A percentile compares a stretch with the other conserved stretches of the same genome.
Evolutionary conservation across 2,888 invertebrate genomes (phyloP).

Genomic region (Philonicus albiceps): DNA sequence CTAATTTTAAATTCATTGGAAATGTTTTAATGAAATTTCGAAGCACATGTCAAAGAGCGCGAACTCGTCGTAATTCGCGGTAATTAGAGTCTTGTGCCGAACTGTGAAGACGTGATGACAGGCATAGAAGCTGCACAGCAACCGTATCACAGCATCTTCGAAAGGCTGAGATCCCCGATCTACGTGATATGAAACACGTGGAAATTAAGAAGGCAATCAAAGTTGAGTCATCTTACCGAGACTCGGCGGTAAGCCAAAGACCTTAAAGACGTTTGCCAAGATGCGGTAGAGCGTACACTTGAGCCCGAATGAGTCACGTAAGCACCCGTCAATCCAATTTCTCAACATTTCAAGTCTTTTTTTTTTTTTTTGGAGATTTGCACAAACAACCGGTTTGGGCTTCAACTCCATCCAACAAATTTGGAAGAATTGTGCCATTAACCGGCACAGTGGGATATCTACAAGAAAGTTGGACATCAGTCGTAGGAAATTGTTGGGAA

Average conservation of each 20-base stretch:
- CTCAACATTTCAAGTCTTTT: not conserved
- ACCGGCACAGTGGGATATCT: not conserved
- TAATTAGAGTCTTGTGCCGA: not conserved
- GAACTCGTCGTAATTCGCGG: not conserved
- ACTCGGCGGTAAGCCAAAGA: not conserved
- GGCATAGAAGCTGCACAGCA: not conserved
- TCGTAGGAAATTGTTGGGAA: not conserved
- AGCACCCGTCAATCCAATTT: not conserved
- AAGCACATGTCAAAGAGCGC: not conserved
- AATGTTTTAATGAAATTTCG: conserved; percentile 11
- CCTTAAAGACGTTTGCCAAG: not conserved
- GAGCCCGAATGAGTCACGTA: not conserved
- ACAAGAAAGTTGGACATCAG: not conserved
- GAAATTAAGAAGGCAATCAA: conserved; percentile 22
- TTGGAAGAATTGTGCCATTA: not conserved
- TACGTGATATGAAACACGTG: conserved; percentile 22
- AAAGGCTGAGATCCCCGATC: not conserved
- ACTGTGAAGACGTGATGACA: not conserved
- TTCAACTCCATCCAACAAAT: not conserved
- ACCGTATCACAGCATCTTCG: not conserved
- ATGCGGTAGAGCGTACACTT: not conserved
- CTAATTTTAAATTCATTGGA: conserved; percentile 1
- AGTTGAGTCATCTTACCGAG: not conserved
- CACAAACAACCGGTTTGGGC: not conserved
- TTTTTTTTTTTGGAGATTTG: not conserved